A percentile compares a stretch with the other conserved stretches of the same genome.
Evolutionary conservation across 2,888 invertebrate genomes (phyloP).

Genomic region (Andrena flavipes): DNA sequence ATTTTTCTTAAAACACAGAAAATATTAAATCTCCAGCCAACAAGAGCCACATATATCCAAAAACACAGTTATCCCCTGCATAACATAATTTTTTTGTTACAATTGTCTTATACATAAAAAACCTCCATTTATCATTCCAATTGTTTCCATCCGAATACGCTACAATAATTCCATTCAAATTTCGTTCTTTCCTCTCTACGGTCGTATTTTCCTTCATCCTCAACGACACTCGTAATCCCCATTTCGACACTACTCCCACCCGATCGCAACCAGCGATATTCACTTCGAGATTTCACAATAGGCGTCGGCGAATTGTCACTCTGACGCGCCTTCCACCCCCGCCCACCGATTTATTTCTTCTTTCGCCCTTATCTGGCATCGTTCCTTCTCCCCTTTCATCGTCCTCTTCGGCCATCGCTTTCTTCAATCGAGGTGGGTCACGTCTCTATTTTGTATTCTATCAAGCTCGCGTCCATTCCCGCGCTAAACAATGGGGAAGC

Average conservation of each 20-base stretch:
- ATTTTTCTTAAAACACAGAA: no score
- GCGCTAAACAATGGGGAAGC: slow-evolving; percentile 64
- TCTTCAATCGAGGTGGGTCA: slow-evolving; percentile 59
- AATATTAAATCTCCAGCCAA: no score
- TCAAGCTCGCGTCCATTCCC: slow-evolving; percentile 67
- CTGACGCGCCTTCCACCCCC: not conserved
- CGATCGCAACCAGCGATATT: slow-evolving; percentile 18
- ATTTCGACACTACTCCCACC: not conserved
- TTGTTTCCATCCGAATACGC: not conserved
- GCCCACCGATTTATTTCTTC: slow-evolving; percentile 29
- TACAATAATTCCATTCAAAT: not conserved
- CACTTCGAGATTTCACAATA: slow-evolving; percentile 6
- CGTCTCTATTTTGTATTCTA: slow-evolving; percentile 74
- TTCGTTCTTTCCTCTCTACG: not conserved
- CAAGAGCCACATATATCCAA: not conserved
- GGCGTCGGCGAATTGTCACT: slow-evolving; percentile 21
- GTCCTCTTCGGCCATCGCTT: slow-evolving; percentile 31
- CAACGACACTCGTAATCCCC: slow-evolving; percentile 9
- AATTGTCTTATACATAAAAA: not conserved
- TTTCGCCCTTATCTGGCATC: slow-evolving; percentile 2
- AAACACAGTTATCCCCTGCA: not conserved
- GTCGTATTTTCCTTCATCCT: slow-evolving; percentile 9
- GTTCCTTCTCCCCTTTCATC: slow-evolving; percentile 35
- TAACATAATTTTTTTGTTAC: not conserved
- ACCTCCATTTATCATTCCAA: not conserved